Evolutionary conservation across 1,140 invertebrate genomes (phyloP).

Genomic region (Tetraneura akinire): DNA sequence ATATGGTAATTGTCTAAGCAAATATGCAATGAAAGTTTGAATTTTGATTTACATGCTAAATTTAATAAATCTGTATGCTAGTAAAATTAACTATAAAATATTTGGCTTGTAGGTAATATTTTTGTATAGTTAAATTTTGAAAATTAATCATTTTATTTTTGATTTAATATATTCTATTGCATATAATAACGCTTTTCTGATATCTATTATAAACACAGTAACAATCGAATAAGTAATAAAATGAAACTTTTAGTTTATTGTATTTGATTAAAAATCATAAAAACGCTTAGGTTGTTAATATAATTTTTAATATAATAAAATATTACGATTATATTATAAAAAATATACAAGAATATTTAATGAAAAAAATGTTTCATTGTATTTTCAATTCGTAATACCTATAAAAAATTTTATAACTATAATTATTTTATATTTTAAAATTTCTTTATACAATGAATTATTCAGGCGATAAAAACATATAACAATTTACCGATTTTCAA

Average conservation of each 20-base stretch:
- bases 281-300: background rate
- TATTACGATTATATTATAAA: background rate
- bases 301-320: background rate
- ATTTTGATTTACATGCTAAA: too few relatives aligned
- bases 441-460: background rate
- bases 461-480: background rate
- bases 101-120: too few relatives aligned
- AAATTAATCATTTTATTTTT: background rate
- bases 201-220: too few relatives aligned
- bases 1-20: too few relatives aligned
- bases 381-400: background rate
- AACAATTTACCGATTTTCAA: background rate
- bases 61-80: too few relatives aligned
- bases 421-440: too few relatives aligned
- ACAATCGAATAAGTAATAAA: background rate
- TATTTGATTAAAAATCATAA: background rate
- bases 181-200: too few relatives aligned
- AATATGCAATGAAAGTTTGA: too few relatives aligned
- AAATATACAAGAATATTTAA: background rate
- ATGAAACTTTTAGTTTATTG: slow-evolving; percentile 1
- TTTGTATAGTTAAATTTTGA: background rate
- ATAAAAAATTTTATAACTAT: background rate
- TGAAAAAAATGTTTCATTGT: background rate
- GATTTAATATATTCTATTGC: too few relatives aligned
- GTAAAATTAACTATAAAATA: too few relatives aligned